Conservation (phyloP, 2,888 invertebrate genomes). For the Eurois occulta region DNA sequence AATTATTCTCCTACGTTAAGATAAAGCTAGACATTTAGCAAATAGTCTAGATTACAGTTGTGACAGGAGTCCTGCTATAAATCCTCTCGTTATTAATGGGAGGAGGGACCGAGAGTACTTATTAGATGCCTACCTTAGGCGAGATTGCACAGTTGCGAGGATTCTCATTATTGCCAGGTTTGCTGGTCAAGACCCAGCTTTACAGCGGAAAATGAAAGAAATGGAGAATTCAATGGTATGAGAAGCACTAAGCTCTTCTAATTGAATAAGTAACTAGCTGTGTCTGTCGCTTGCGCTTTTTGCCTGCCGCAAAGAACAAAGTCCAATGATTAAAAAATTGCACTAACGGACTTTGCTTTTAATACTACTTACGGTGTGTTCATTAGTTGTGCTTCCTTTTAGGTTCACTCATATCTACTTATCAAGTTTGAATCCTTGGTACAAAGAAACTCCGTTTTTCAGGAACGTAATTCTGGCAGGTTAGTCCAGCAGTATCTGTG, state of each 20-base stretch:
- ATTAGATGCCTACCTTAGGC: conserved; percentile 33
- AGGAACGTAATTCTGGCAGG: background rate
- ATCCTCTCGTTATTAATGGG: conserved; percentile 15
- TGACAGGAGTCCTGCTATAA: conserved; percentile 8
- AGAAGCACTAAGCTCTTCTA: background rate
- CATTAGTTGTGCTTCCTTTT: background rate
- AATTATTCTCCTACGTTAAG: background rate
- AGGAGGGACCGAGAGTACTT: conserved; percentile 18
- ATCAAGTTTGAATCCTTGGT: background rate
- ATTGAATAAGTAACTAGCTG: background rate
- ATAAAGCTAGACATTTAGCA: conserved; percentile 19
- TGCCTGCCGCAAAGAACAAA: background rate
- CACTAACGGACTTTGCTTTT: background rate
- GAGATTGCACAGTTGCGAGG: conserved; percentile 21
- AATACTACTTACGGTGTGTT: background rate
- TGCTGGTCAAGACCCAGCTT: conserved; percentile 6
- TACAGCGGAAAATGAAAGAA: background rate
- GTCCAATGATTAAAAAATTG: background rate
- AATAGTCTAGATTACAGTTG: conserved; percentile 34
- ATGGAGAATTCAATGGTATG: conserved; percentile 3
- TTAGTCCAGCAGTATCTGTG: background rate
- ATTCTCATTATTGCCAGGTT: conserved; percentile 39
- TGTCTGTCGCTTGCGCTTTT: no score
- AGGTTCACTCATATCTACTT: background rate
- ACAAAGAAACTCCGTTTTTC: background rate